A percentile compares a stretch with the other conserved stretches of the same genome.
Evolutionary conservation across 2,113 vertebrate genomes (phyloP).

Genomic region (Cyanoliseus patagonus): DNA sequence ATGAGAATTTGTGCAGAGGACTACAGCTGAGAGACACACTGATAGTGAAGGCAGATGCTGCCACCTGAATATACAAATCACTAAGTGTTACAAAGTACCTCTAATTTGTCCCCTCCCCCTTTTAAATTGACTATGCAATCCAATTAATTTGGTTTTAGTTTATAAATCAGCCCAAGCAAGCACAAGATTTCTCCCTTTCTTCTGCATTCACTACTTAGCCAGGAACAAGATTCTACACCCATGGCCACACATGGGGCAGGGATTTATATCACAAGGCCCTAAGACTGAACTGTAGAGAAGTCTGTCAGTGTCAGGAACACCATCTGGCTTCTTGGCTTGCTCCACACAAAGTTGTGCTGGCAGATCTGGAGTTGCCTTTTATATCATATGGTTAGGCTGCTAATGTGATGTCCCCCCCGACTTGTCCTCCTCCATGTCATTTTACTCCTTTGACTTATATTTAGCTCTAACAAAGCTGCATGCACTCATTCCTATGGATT

Average conservation of each 20-base stretch:
- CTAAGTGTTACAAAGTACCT: neutral
- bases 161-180: neutral
- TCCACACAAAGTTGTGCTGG: slow-evolving; percentile 22
- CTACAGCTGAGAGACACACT: neutral
- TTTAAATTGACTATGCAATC: neutral
- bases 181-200: neutral
- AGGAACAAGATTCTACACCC: neutral
- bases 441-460: slow-evolving; percentile 24
- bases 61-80: neutral
- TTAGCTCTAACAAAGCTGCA: slow-evolving; percentile 15
- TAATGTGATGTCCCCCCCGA: slow-evolving; percentile 27
- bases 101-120: neutral
- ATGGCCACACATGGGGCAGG: slow-evolving; percentile 41
- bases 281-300: slow-evolving; percentile 1
- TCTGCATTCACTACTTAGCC: neutral
- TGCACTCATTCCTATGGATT: neutral
- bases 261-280: slow-evolving; percentile 23
- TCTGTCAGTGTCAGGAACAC: slow-evolving; percentile 7
- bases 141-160: neutral
- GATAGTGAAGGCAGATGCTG: neutral
- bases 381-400: slow-evolving; percentile 17
- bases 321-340: slow-evolving; percentile 57
- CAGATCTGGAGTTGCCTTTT: slow-evolving; percentile 61
- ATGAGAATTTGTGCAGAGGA: neutral
- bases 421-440: slow-evolving; percentile 31